phyloP scores from a whole-genome alignment of 2,888 invertebrate species.

The Dusona sp. region DNA sequence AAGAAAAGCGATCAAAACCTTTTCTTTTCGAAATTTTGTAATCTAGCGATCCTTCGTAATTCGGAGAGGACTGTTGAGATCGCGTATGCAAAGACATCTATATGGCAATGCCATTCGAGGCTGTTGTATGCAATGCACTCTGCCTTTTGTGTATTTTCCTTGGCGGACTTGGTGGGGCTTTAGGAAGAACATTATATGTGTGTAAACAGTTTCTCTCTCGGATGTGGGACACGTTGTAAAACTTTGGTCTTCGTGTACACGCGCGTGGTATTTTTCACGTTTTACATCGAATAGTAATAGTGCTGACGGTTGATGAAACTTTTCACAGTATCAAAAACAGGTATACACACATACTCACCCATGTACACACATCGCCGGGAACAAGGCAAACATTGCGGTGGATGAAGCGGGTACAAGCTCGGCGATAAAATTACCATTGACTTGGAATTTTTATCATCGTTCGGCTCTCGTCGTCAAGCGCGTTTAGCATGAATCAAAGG shows the following conservation, averaged over 20 bases:
- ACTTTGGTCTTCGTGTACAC: slow-evolving; percentile 39
- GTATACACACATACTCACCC: background rate
- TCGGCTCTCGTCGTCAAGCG: slow-evolving; percentile 11
- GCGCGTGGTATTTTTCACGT: slow-evolving; percentile 2
- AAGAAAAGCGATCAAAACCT: background rate
- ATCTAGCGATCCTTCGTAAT: background rate
- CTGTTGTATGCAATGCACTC: slow-evolving; percentile 10
- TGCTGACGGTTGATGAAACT: slow-evolving; percentile 30
- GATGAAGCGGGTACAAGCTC: slow-evolving; percentile 10
- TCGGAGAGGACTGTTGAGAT: background rate
- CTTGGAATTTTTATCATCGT: slow-evolving; percentile 40
- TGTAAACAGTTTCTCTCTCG: slow-evolving; percentile 44
- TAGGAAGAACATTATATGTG: slow-evolving; percentile 25
- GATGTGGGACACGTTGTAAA: slow-evolving; percentile 56
- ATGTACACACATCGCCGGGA: background rate
- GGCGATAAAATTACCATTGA: slow-evolving; percentile 42
- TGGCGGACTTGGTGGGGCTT: slow-evolving; percentile 22
- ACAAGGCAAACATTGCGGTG: slow-evolving; percentile 18
- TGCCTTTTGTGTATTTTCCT: slow-evolving; percentile 12
- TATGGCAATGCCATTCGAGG: background rate
- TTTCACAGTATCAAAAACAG: slow-evolving; percentile 17
- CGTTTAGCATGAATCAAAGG: background rate
- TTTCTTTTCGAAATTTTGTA: background rate
- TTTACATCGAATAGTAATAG: slow-evolving; percentile 46
- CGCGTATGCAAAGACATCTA: background rate